Percentiles rank a stretch among this genome's conserved stretches.
Conservation (phyloP, 1,140 invertebrate genomes). For the Dendrolimus punctatus region DNA sequence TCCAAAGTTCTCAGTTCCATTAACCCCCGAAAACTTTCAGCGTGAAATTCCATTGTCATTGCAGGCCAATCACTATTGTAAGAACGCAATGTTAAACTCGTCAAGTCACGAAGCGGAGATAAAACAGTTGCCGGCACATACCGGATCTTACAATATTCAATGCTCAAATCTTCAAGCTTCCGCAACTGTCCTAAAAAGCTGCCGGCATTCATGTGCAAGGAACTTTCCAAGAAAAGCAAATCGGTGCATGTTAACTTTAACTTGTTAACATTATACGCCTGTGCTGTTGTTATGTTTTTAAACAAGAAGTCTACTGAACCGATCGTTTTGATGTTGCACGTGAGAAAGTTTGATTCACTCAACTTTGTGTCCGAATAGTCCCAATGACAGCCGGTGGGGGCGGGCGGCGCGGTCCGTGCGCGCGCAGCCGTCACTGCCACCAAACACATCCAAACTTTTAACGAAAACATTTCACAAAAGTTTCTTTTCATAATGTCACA, state of each 20-base stretch:
- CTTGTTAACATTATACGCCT: slow-evolving; percentile 78
- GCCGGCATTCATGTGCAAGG: slow-evolving; percentile 75
- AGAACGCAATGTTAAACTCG: slow-evolving; percentile 80
- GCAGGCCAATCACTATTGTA: slow-evolving; percentile 88
- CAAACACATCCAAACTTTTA: slow-evolving; percentile 69
- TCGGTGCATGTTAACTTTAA: slow-evolving; percentile 85
- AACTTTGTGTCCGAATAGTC: slow-evolving; percentile 72
- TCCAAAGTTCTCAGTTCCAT: slow-evolving; percentile 80
- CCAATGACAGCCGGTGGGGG: slow-evolving; percentile 80
- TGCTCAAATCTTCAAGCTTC: slow-evolving; percentile 77
- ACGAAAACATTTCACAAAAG: slow-evolving; percentile 63
- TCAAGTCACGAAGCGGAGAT: slow-evolving; percentile 79
- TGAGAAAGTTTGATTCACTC: slow-evolving; percentile 73
- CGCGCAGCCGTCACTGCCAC: slow-evolving; percentile 55
- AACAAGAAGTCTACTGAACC: slow-evolving; percentile 79
- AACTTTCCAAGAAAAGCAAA: slow-evolving; percentile 84
- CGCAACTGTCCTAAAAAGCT: slow-evolving; percentile 76
- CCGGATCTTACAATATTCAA: slow-evolving; percentile 87
- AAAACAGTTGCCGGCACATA: slow-evolving; percentile 81
- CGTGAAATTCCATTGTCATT: slow-evolving; percentile 82
- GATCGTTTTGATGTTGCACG: slow-evolving; percentile 82
- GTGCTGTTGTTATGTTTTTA: slow-evolving; percentile 79
- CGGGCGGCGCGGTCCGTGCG: slow-evolving; percentile 66
- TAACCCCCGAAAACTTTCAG: slow-evolving; percentile 81
- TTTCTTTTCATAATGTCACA: slow-evolving; percentile 56